phyloP scores from a whole-genome alignment of 2,797 vertebrate genomes.

The Pangasius mekongensis region DNA sequence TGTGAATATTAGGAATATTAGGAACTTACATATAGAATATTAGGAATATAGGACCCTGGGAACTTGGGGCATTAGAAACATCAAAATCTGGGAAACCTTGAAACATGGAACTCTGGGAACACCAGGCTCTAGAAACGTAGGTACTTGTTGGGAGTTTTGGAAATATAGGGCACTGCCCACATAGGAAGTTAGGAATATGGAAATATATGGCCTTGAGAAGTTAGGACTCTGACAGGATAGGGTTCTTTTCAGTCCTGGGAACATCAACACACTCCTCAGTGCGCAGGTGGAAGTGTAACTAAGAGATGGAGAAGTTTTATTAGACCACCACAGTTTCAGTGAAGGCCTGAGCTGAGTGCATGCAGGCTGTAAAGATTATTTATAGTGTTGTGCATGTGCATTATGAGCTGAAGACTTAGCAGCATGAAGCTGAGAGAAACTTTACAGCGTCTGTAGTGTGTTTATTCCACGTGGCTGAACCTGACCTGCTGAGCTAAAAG shows the following conservation, averaged over 20 bases:
- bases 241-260: not conserved
- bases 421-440: not conserved
- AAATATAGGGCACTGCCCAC: not conserved
- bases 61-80: not conserved
- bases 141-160: not conserved
- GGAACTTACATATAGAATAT: not conserved
- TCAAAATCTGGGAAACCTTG: not conserved
- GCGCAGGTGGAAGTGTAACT: not conserved
- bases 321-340: not conserved
- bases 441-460: not conserved
- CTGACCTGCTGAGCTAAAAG: conserved; percentile 41
- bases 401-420: not conserved
- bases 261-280: not conserved
- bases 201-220: not conserved
- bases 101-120: not conserved
- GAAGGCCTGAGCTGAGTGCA: not conserved
- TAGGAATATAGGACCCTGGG: not conserved
- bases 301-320: not conserved
- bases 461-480: conserved; percentile 32
- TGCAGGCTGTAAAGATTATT: not conserved
- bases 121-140: not conserved
- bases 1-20: not conserved
- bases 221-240: not conserved
- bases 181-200: not conserved
- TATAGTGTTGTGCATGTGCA: not conserved